Evolutionary conservation across 2,888 invertebrate species (phyloP), one percentile per base, ranked within the genome.

Genomic region (Pristionchus arcanus): DNA sequence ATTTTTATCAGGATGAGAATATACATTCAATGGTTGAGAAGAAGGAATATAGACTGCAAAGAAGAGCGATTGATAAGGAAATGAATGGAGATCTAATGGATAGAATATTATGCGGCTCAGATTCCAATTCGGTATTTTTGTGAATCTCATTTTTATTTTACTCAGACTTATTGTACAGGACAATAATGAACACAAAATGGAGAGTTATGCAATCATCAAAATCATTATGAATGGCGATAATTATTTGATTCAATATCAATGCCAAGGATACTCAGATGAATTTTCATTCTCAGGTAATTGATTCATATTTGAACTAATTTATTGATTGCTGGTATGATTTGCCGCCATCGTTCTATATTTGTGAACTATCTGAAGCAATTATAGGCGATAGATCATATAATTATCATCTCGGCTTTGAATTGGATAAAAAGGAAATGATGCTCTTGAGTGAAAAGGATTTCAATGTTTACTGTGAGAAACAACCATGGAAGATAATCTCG

Each of bases 161-260:
- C 28, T 25, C 28, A 13, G 0, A 21, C 5, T 59, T 19, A 19
- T 59, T 59, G 15, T 59, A 25, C 31, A 71, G 71, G 71, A 71
- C 59, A 59, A 59, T 59, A 59, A 59, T 59, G 59, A 59, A 59
- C 25, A 21, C 0, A 71, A 4, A 15, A 71, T 31, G 77, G 42
- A 77, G n/a, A 42, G 42, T 7, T 77, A 77, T 21, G 77, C 77
- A 25, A 19, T 77, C 1, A 42, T 77, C 7, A 37, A 31, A 42
- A 21, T 77, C 0, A 42, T 77, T 7, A 9, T 77, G 21, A 77
- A 16, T n/a, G 77, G 77, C 16, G 77, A 77, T 21, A 42, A 77
- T 77, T 77, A 77, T n/a, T 16, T 77, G 16, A 77, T 77, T 42
- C 25, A 77, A n/a, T 77, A 77, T 42, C 11, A 77, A 25, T 42